phyloP scores from a whole-genome alignment of 2,888 invertebrate genomes.

The Melolontha melolontha region DNA sequence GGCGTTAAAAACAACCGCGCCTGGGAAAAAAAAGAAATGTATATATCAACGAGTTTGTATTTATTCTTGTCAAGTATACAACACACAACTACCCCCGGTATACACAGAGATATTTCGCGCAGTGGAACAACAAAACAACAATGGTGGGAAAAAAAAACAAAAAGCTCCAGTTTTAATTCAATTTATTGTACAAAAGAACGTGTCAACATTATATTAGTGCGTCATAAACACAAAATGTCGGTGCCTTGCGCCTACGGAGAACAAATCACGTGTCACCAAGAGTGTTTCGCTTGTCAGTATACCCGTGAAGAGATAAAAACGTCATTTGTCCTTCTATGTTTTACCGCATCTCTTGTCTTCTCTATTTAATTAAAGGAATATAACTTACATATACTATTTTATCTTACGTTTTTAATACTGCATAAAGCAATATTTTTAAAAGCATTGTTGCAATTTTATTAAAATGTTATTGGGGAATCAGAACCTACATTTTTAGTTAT shows the following conservation, averaged over 20 bases:
- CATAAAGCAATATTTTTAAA: too few relatives aligned
- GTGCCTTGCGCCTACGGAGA: conserved; percentile 45
- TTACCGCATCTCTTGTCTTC: conserved; percentile 31
- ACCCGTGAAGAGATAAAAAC: conserved; percentile 37
- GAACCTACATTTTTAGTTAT: too few relatives aligned
- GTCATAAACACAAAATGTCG: conserved; percentile 48
- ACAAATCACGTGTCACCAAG: conserved; percentile 51
- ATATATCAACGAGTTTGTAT: conserved; percentile 9
- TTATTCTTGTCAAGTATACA: conserved; percentile 37
- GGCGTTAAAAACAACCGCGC: conserved; percentile 22
- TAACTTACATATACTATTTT: neutral
- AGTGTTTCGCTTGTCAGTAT: conserved; percentile 47
- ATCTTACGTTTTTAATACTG: neutral
- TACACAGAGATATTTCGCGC: too few relatives aligned
- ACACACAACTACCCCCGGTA: conserved; percentile 20
- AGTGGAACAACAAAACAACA: too few relatives aligned
- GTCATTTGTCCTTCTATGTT: conserved; percentile 36
- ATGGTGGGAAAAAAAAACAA: conserved; percentile 39
- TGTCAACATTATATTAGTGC: conserved; percentile 47
- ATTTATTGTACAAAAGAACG: conserved; percentile 48
- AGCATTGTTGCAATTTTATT: too few relatives aligned
- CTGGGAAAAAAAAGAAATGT: too few relatives aligned
- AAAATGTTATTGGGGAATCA: too few relatives aligned
- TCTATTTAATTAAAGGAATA: conserved; percentile 40
- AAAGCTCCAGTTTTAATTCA: conserved; percentile 46